A percentile compares a stretch with the other conserved stretches of the same genome.
Conservation (phyloP, 2,888 invertebrate species). For the Lasioglossum figueresi region DNA sequence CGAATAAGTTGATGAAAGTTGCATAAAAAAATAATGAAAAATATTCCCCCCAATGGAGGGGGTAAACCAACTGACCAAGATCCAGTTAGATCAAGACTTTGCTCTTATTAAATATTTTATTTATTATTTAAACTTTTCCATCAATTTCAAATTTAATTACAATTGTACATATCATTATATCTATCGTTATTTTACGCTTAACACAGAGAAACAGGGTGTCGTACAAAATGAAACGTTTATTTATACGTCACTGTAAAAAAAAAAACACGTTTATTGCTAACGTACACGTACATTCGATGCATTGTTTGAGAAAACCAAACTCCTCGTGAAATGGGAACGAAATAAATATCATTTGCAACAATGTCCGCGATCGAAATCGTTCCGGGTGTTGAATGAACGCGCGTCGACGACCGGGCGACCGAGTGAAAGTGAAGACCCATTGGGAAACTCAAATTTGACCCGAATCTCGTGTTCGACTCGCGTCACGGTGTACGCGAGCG, state of each 20-base stretch:
- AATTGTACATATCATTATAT: too few species aligned
- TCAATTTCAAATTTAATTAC: too few species aligned
- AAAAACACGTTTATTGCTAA: conserved; percentile 31
- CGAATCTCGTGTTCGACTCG: background rate
- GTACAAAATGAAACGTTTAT: background rate
- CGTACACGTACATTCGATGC: conserved; percentile 15
- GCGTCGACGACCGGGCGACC: background rate
- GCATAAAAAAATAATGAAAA: too few species aligned
- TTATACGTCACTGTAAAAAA: conserved; percentile 13
- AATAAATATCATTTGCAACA: conserved; percentile 7
- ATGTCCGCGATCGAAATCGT: conserved; percentile 8
- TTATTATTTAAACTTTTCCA: too few species aligned
- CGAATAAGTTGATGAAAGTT: too few species aligned
- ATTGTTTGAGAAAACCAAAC: background rate
- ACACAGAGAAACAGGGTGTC: background rate
- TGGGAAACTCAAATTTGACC: conserved; percentile 36
- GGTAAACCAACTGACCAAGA: too few species aligned
- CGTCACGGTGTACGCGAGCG: background rate
- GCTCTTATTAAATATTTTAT: too few species aligned
- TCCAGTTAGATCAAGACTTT: too few species aligned
- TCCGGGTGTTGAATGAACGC: background rate
- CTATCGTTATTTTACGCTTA: background rate
- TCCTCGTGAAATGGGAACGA: background rate
- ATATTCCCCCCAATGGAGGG: too few species aligned
- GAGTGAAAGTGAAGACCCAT: background rate